A percentile compares a stretch with the other conserved stretches of the same genome.
Conservation (phyloP, 2,113 vertebrate species). For the Choloepus hoffmanni region DNA sequence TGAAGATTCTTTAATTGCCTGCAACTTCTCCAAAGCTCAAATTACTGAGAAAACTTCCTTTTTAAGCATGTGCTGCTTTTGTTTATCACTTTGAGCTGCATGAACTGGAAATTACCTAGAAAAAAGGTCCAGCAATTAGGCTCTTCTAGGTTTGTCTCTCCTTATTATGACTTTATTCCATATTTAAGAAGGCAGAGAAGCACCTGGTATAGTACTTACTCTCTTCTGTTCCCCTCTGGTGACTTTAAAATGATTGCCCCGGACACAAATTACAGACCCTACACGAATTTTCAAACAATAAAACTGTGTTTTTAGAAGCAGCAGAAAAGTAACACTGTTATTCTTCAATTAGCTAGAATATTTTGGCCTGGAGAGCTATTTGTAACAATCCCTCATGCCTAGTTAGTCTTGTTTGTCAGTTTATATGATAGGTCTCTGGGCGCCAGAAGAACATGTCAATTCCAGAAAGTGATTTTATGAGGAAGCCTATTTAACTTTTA, state of each 20-base stretch:
- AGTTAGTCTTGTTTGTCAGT: slow-evolving; percentile 48
- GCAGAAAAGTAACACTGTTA: background rate
- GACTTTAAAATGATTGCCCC: slow-evolving; percentile 61
- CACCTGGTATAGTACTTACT: background rate
- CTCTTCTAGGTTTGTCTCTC: slow-evolving; percentile 30
- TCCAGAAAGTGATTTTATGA: slow-evolving; percentile 51
- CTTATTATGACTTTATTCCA: background rate
- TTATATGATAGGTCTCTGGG: background rate
- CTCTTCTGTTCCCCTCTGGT: background rate
- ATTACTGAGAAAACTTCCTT: background rate
- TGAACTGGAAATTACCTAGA: slow-evolving; percentile 46
- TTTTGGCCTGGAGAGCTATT: slow-evolving; percentile 26
- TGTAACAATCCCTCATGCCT: slow-evolving; percentile 18
- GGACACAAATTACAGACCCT: slow-evolving; percentile 29
- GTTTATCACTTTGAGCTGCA: background rate
- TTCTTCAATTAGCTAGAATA: slow-evolving; percentile 56
- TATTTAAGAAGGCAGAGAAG: slow-evolving; percentile 29
- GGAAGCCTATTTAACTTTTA: slow-evolving; percentile 45
- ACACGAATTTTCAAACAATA: slow-evolving; percentile 60
- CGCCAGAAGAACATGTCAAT: slow-evolving; percentile 43
- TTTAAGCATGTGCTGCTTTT: background rate
- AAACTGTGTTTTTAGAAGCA: slow-evolving; percentile 67
- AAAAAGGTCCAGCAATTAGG: background rate
- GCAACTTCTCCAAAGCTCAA: background rate
- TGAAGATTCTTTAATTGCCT: background rate